phyloP scores from a whole-genome alignment of 2,797 vertebrate species.

The Malurus splendens region DNA sequence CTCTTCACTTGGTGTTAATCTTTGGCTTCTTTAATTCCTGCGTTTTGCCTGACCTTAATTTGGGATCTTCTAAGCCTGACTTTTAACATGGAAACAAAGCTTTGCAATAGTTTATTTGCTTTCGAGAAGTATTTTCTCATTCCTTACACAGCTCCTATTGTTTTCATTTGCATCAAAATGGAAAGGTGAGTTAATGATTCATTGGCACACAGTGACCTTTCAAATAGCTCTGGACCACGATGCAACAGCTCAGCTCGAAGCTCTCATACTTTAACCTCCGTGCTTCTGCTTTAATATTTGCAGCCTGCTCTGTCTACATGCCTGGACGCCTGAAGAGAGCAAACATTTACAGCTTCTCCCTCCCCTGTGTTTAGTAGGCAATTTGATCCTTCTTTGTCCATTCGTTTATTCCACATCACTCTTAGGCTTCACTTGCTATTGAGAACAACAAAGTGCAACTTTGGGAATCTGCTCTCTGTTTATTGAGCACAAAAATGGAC shows the following conservation, averaged over 20 bases:
- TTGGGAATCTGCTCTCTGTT: conserved; percentile 29
- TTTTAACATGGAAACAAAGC: conserved; percentile 29
- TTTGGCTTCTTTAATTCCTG: not conserved
- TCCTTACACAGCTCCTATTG: conserved; percentile 45
- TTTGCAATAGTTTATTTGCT: conserved; percentile 9
- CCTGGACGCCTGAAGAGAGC: conserved; percentile 71
- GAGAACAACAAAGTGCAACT: conserved; percentile 44
- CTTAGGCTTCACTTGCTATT: conserved; percentile 58
- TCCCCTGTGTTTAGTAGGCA: conserved; percentile 65
- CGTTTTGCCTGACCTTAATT: conserved; percentile 33
- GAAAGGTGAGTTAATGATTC: conserved; percentile 87
- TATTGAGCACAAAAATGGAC: conserved; percentile 73
- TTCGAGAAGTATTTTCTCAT: conserved; percentile 27
- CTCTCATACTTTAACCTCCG: conserved; percentile 44
- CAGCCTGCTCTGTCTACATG: conserved; percentile 71
- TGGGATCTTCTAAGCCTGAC: not conserved
- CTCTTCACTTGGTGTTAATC: not conserved
- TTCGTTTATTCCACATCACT: conserved; percentile 70
- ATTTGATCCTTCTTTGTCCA: conserved; percentile 70
- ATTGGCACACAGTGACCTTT: conserved; percentile 79
- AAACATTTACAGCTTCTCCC: conserved; percentile 71
- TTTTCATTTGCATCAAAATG: conserved; percentile 73
- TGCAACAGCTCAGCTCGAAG: conserved; percentile 53
- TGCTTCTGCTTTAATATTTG: conserved; percentile 71
- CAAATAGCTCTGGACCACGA: conserved; percentile 71